phyloP scores from a whole-genome alignment of 2,797 vertebrate species.

The Muscicapa striata region DNA sequence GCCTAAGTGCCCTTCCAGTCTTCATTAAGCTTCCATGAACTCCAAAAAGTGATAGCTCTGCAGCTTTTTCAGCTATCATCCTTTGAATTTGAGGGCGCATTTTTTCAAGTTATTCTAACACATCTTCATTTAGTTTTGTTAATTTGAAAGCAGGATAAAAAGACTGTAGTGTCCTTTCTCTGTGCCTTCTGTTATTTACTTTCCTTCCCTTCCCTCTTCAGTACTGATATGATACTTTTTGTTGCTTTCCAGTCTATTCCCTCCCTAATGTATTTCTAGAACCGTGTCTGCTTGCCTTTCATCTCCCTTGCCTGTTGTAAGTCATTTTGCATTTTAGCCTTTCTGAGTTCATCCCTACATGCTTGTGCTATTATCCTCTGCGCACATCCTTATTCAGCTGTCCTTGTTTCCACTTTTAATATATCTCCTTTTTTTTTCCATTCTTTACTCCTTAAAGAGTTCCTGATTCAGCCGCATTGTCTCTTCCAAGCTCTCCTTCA shows the following conservation, averaged over 20 bases:
- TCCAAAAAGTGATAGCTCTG: not conserved
- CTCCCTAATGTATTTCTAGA: slow-evolving; percentile 37
- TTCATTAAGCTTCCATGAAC: not conserved
- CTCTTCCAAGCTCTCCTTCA: not conserved
- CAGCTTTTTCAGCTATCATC: not conserved
- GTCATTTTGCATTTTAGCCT: slow-evolving; percentile 46
- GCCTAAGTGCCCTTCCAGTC: not conserved
- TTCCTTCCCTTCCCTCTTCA: not conserved
- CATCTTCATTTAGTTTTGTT: not conserved
- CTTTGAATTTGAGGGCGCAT: not conserved
- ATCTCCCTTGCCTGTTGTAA: slow-evolving; percentile 16
- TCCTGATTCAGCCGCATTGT: slow-evolving; percentile 35
- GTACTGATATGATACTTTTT: not conserved
- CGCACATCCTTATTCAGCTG: not conserved
- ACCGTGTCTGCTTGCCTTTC: not conserved
- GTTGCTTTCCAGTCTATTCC: not conserved
- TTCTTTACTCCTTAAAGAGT: slow-evolving; percentile 30
- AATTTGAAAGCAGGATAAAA: not conserved
- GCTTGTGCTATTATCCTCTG: slow-evolving; percentile 10
- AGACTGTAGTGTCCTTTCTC: not conserved
- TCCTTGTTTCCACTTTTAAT: slow-evolving; percentile 40
- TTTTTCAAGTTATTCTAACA: not conserved
- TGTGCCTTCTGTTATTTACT: not conserved
- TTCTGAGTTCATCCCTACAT: slow-evolving; percentile 14
- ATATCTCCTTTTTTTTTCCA: not conserved